phyloP scores from a whole-genome alignment of 2,888 invertebrate species.

The Agapostemon virescens region DNA sequence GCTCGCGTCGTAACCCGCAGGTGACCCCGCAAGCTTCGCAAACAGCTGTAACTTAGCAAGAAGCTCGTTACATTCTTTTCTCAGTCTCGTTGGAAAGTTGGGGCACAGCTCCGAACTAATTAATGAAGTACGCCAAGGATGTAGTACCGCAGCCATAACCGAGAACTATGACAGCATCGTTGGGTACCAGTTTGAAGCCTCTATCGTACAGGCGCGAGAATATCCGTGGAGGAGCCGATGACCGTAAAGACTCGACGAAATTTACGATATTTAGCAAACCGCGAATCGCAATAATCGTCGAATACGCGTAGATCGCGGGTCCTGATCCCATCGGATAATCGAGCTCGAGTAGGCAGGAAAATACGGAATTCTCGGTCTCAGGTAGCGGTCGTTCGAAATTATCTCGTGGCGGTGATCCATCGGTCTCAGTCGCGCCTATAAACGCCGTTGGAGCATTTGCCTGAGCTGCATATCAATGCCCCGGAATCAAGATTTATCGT shows the following conservation, averaged over 20 bases:
- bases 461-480: conserved; percentile 42
- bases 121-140: conserved; percentile 60
- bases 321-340: neutral
- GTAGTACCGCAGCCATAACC: conserved; percentile 46
- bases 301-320: neutral
- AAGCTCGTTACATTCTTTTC: neutral
- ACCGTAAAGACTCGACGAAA: neutral
- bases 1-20: neutral
- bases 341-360: neutral
- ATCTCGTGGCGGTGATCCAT: conserved; percentile 22
- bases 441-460: conserved; percentile 19
- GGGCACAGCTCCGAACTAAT: conserved; percentile 59
- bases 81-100: conserved; percentile 49
- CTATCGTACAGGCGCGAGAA: neutral
- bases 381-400: conserved; percentile 26
- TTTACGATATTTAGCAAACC: conserved; percentile 23
- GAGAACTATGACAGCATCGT: conserved; percentile 46
- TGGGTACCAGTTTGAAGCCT: conserved; percentile 9
- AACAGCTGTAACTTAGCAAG: conserved; percentile 25
- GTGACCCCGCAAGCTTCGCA: conserved; percentile 31
- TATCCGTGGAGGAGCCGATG: conserved; percentile 17
- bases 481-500: conserved; percentile 57
- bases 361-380: neutral
- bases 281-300: no score
- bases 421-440: conserved; percentile 5